phyloP scores from a whole-genome alignment of 2,113 vertebrate genomes.

The Macroglossus sobrinus region DNA sequence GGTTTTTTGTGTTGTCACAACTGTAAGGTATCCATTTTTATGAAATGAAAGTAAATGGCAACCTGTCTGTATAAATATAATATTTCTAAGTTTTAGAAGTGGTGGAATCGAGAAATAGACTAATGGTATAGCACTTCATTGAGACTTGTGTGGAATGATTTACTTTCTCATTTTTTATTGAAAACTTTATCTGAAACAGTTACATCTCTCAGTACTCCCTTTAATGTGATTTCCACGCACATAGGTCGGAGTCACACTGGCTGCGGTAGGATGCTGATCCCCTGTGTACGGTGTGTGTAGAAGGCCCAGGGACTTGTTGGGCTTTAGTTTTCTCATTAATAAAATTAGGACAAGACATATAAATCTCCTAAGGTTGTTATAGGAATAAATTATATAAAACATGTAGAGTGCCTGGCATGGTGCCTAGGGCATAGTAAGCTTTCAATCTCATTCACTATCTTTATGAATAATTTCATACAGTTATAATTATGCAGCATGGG shows the following conservation, averaged over 20 bases:
- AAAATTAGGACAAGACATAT: neutral
- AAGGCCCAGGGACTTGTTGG: neutral
- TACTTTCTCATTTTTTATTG: slow-evolving; percentile 43
- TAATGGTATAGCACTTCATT: neutral
- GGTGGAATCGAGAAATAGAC: neutral
- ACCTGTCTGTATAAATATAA: slow-evolving; percentile 7
- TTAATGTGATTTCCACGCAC: slow-evolving; percentile 31
- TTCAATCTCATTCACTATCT: neutral
- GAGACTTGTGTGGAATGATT: slow-evolving; percentile 32
- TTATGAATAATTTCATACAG: neutral
- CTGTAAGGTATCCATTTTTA: slow-evolving; percentile 45
- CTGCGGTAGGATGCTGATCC: neutral
- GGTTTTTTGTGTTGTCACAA: slow-evolving; percentile 33
- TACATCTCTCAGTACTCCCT: neutral
- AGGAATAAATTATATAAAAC: neutral
- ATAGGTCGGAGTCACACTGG: neutral
- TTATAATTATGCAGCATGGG: neutral
- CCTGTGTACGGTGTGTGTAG: neutral
- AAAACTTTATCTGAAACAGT: neutral
- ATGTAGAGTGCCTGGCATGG: neutral
- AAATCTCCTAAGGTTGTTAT: neutral
- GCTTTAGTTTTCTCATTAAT: slow-evolving; percentile 26
- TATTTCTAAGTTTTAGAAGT: slow-evolving; percentile 36
- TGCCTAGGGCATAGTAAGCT: neutral
- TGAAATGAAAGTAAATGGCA: slow-evolving; percentile 47